Evolutionary conservation across 2,888 invertebrate species (phyloP).

Genomic region (Cantharis rustica): DNA sequence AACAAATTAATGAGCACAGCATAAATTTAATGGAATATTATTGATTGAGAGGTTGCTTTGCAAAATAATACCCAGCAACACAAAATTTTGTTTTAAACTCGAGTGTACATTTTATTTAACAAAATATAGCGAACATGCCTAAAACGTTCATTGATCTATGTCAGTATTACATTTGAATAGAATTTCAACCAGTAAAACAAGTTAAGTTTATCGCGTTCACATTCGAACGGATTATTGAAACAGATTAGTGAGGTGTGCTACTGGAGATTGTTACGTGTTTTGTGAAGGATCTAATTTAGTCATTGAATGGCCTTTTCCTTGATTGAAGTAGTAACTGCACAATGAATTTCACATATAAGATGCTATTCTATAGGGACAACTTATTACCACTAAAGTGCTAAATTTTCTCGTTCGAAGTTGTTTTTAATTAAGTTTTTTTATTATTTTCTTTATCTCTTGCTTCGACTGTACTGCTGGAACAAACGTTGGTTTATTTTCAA

Average conservation of each 20-base stretch:
- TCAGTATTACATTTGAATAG: conserved; percentile 17
- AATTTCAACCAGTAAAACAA: conserved; percentile 10
- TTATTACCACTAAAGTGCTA: conserved; percentile 12
- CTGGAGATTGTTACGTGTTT: conserved; percentile 21
- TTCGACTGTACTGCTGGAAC: neutral
- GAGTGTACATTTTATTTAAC: conserved; percentile 4
- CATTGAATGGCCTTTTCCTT: conserved; percentile 18
- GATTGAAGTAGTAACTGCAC: conserved; percentile 19
- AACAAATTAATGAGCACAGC: neutral
- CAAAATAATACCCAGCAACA: neutral
- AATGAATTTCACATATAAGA: conserved; percentile 18
- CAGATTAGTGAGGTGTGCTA: conserved; percentile 24
- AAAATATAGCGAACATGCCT: conserved; percentile 5
- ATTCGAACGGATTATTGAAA: conserved; percentile 25
- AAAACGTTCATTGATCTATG: conserved; percentile 16
- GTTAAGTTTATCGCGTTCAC: conserved; percentile 23
- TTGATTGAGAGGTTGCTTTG: neutral
- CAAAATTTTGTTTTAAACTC: neutral
- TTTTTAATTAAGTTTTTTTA: neutral
- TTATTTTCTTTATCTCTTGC: neutral
- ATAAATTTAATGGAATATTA: neutral
- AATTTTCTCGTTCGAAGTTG: conserved; percentile 1
- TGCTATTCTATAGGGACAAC: conserved; percentile 1
- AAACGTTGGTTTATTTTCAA: neutral
- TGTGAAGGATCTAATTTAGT: conserved; percentile 28